These are phyloP conservation scores for Noctua pronuba DNA, from an alignment of 2,888 invertebrate genomes.

Conservation along the genomic window DNA sequence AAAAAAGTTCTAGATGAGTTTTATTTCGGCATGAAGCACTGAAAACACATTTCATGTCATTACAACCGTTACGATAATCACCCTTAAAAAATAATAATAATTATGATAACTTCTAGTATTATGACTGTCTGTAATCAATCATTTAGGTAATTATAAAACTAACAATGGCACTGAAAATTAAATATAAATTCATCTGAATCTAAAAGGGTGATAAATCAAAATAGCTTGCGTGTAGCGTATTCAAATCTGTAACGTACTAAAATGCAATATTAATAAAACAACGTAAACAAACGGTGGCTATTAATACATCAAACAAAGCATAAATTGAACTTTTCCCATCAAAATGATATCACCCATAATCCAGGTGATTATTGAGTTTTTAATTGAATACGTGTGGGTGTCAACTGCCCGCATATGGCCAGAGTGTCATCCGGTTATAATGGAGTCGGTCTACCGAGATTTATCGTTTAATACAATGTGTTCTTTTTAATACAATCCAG, in stretches of 20 bases:
- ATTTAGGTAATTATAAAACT: neutral
- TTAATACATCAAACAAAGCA: neutral
- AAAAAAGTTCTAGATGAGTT: too few species aligned
- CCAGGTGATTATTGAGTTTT: slow-evolving; percentile 19
- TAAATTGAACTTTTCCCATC: slow-evolving; percentile 28
- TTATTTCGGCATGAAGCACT: neutral
- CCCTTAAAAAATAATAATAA: neutral
- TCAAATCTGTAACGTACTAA: neutral
- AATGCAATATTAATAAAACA: neutral
- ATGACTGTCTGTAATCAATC: neutral
- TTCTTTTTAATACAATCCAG: neutral
- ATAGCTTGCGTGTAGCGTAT: neutral
- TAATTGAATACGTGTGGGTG: slow-evolving; percentile 33
- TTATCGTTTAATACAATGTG: slow-evolving; percentile 15
- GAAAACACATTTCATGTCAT: neutral
- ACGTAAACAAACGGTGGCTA: too few species aligned
- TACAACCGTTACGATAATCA: neutral
- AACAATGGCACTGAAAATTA: neutral
- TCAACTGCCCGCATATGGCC: neutral
- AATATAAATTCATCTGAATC: neutral
- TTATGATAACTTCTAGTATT: neutral
- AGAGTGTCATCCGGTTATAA: too few species aligned
- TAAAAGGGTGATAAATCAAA: neutral
- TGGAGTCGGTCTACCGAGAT: slow-evolving; percentile 8
- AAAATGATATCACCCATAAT: slow-evolving; percentile 12